Evolutionary conservation across 2,797 vertebrate species (phyloP).

Genomic region (Etheostoma nigrum): DNA sequence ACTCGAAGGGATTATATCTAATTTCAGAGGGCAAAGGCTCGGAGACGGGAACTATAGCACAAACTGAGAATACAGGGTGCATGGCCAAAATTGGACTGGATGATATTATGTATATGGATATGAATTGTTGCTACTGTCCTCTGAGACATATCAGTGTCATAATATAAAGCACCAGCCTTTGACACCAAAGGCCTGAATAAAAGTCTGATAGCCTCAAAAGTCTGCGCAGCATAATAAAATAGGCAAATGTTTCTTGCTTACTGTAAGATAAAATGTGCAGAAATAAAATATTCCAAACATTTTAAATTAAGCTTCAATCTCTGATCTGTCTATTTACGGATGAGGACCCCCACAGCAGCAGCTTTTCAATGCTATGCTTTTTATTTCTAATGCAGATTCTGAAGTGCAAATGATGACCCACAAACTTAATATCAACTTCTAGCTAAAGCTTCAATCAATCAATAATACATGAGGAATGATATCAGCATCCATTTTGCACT

Average conservation of each 20-base stretch:
- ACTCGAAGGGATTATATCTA: constrained; percentile 77
- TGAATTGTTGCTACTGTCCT: not conserved
- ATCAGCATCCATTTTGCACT: constrained; percentile 36
- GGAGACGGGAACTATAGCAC: constrained; percentile 25
- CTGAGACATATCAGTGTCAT: not conserved
- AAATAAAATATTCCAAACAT: constrained; percentile 33
- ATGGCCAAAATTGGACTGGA: constrained; percentile 15
- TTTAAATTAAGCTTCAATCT: constrained; percentile 12
- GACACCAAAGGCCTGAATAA: not conserved
- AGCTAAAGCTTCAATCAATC: constrained; percentile 45
- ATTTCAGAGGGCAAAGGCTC: constrained; percentile 62
- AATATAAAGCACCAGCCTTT: not conserved
- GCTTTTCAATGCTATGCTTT: constrained; percentile 12
- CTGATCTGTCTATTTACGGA: constrained; percentile 15
- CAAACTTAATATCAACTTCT: constrained; percentile 21
- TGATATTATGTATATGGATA: not conserved
- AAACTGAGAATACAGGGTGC: constrained; percentile 51
- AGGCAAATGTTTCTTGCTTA: constrained; percentile 15
- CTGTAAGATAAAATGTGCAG: constrained; percentile 16
- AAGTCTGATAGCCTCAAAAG: not conserved
- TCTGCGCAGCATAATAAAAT: not conserved
- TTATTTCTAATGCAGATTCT: constrained; percentile 22
- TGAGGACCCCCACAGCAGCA: constrained; percentile 19
- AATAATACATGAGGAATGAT: constrained; percentile 61
- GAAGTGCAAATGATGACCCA: constrained; percentile 45